A percentile compares a stretch with the other conserved stretches of the same genome.
phyloP scores from a whole-genome alignment of 2,888 invertebrate species.

The Ecliptopera silaceata region DNA sequence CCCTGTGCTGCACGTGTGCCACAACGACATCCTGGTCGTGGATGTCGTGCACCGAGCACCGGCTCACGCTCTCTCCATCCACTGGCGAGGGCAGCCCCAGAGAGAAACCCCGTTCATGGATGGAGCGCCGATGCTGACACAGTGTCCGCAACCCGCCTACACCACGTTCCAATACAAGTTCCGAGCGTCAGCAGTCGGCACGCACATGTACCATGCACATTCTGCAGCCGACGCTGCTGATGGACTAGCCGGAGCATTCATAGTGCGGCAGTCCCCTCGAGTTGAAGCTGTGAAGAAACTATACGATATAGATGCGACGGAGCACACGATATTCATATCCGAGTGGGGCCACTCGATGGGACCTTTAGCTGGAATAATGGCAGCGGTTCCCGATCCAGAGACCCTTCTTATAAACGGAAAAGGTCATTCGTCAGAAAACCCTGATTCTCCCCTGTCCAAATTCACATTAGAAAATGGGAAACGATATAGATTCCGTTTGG shows the following conservation, averaged over 20 bases:
- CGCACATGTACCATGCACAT: constrained; percentile 90
- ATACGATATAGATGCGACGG: constrained; percentile 88
- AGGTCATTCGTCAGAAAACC: constrained; percentile 72
- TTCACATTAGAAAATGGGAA: constrained; percentile 83
- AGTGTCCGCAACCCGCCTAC: constrained; percentile 89
- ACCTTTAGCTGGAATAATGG: constrained; percentile 70
- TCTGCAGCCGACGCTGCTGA: constrained; percentile 87
- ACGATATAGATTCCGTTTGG: constrained; percentile 86
- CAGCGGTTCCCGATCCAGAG: constrained; percentile 69
- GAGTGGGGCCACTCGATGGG: constrained; percentile 87
- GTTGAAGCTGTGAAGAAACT: constrained; percentile 83
- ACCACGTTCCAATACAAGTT: constrained; percentile 91
- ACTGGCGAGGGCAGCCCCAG: constrained; percentile 91
- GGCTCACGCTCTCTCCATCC: constrained; percentile 87
- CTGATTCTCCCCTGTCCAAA: constrained; percentile 65
- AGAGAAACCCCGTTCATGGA: constrained; percentile 89
- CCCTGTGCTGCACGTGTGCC: constrained; percentile 86
- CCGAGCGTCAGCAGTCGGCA: constrained; percentile 87
- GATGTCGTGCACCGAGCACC: constrained; percentile 89
- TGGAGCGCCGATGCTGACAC: constrained; percentile 89
- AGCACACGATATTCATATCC: constrained; percentile 87
- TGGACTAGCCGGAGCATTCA: constrained; percentile 87
- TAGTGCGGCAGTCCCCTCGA: constrained; percentile 86
- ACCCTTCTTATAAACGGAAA: constrained; percentile 86
- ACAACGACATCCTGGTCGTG: constrained; percentile 89